These are phyloP conservation scores for Linepithema humile DNA, from an alignment of 1,140 invertebrate species.

Conservation along the genomic window DNA sequence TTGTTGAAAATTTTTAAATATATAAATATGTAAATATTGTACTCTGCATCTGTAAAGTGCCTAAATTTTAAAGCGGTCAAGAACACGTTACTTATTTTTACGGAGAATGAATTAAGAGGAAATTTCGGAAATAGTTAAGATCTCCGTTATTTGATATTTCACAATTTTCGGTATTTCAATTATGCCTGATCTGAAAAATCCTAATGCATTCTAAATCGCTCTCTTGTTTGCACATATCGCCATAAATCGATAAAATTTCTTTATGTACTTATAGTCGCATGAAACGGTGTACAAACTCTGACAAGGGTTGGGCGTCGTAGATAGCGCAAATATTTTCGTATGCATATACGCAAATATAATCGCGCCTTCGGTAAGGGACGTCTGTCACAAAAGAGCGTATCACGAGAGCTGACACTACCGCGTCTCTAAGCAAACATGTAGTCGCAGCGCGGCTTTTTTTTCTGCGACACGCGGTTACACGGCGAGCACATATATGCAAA, in stretches of 20 bases:
- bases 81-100: no score
- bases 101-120: no score
- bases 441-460: slow-evolving; percentile 8
- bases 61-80: no score
- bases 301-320: slow-evolving; percentile 57
- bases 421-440: slow-evolving; percentile 67
- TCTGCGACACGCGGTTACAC: slow-evolving; percentile 51
- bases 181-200: no score
- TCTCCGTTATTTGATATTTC: no score
- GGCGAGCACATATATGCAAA: slow-evolving; percentile 63
- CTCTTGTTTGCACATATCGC: background rate
- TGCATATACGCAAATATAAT: slow-evolving; percentile 66
- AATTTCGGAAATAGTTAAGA: no score
- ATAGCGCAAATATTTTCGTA: slow-evolving; percentile 65
- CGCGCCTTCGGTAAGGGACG: slow-evolving; percentile 56
- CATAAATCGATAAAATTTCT: slow-evolving; percentile 24
- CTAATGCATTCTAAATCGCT: no score
- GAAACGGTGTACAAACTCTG: slow-evolving; percentile 4
- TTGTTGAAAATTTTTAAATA: no score
- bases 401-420: slow-evolving; percentile 66
- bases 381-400: slow-evolving; percentile 65
- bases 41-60: no score
- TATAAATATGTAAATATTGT: no score
- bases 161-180: no score
- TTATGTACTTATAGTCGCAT: background rate